Base-by-base conservation (phyloP, 1,140 invertebrate species). In the Leptinotarsa texana region DNA sequence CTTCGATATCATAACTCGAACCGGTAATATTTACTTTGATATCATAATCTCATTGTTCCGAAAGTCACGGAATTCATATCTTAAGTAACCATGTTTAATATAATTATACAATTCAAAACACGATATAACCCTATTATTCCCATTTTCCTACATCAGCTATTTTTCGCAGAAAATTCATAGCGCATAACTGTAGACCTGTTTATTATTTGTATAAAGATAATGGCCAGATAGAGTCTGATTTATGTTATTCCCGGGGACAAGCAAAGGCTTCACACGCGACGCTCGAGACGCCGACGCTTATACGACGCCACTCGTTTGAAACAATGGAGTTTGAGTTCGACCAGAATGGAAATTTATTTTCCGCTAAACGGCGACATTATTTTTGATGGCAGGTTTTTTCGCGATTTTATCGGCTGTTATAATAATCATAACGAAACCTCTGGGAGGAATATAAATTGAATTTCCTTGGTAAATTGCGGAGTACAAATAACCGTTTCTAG, bases 41-140 rank as follows among this genome's bases (percentile, higher is more conserved):
- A 77, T 71, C 67, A 77, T 79, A 78, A 78, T 76, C 72, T 73
- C 48, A 63, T 71, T 74, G 74, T 74, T 76, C 33, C 69, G 48
- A 22, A 70, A 76, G 80, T 81, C 80, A 81, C 80, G 80, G 76
- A 78, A 80, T 75, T 77, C 75, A 71, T 80, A 81, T 81, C 80
- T 81, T 79, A 81, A 81, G 75, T 78, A 80, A 76, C 73, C 77
- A 70, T 81, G 80, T 81, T 80, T 79, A 80, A 81, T 80, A 78
- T 76, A 80, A 81, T 81, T 81, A 81, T 81, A 81, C 80, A 80
- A 80, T 81, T 81, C 79, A 79, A 49, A 79, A 81, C 80, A 81
- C 80, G 80, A 81, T 74, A 81, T 75, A 78, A 76, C 72, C 76
- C 74, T 79, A 80, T 81, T 76, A 77, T 61, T 57, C 51, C 24